These are phyloP conservation scores for Protonemura montana DNA, from an alignment of 2,888 invertebrate genomes.

Conservation along the genomic window DNA sequence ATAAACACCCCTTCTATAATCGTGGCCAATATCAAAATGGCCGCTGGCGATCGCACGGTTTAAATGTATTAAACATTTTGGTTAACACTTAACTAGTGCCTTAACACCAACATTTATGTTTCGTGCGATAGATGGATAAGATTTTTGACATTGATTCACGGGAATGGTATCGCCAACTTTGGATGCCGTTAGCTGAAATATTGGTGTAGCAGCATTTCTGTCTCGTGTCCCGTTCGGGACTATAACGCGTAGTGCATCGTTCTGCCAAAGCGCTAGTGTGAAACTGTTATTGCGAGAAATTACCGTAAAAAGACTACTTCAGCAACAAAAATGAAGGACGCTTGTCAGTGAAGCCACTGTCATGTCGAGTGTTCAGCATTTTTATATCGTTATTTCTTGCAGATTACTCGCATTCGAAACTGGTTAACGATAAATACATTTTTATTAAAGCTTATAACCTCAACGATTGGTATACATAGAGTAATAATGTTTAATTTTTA, in stretches of 20 bases:
- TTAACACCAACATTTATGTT: constrained; percentile 28
- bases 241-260: background rate
- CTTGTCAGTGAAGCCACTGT: too few relatives aligned
- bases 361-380: too few relatives aligned
- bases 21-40: constrained; percentile 19
- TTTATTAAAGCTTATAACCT: too few relatives aligned
- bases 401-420: too few relatives aligned
- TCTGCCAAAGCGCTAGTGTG: too few relatives aligned
- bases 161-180: constrained; percentile 5
- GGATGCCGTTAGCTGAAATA: constrained; percentile 34
- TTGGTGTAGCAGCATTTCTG: background rate
- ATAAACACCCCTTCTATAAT: constrained; percentile 24
- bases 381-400: too few relatives aligned
- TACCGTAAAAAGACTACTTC: too few relatives aligned
- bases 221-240: background rate
- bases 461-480: too few relatives aligned
- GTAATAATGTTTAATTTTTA: too few relatives aligned
- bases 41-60: background rate
- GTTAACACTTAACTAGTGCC: constrained; percentile 35
- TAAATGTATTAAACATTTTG: constrained; percentile 25
- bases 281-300: too few relatives aligned
- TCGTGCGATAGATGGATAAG: constrained; percentile 25
- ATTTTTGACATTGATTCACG: constrained; percentile 38
- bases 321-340: too few relatives aligned
- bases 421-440: too few relatives aligned